phyloP scores from a whole-genome alignment of 2,113 vertebrate species.

The Polyodon spathula region DNA sequence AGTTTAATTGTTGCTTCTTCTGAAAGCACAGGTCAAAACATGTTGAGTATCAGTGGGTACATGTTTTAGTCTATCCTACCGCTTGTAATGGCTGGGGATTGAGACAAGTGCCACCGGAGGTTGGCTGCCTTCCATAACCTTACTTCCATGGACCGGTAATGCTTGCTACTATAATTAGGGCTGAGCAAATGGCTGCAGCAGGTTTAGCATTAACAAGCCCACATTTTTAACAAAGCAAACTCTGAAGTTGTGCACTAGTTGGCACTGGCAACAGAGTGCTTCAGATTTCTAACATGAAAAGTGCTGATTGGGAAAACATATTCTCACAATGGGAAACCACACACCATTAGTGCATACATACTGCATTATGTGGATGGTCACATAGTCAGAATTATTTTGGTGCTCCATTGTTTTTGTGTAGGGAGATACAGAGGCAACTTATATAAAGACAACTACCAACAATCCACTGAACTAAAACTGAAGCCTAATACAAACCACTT shows the following conservation, averaged over 20 bases:
- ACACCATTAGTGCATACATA: no score
- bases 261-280: conserved; percentile 23
- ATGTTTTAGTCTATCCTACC: conserved; percentile 30
- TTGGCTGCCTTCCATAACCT: conserved; percentile 47
- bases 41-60: neutral
- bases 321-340: conserved; percentile 34
- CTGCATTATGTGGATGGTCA: no score
- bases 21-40: neutral
- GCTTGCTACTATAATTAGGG: conserved; percentile 58
- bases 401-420: no score
- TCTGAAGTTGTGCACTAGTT: conserved; percentile 29
- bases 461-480: no score
- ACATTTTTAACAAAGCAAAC: conserved; percentile 44
- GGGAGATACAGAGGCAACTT: no score
- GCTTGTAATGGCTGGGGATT: conserved; percentile 37
- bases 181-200: conserved; percentile 50
- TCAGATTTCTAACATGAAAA: conserved; percentile 30
- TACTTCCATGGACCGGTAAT: conserved; percentile 49
- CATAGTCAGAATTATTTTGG: no score
- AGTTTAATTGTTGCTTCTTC: no score
- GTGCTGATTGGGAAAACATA: neutral
- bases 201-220: conserved; percentile 48
- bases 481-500: no score
- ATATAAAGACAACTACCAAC: no score
- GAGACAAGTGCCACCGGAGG: conserved; percentile 46